These are phyloP conservation scores for Rhabdornis inornatus DNA, from an alignment of 2,113 vertebrate species.

Conservation along the genomic window DNA sequence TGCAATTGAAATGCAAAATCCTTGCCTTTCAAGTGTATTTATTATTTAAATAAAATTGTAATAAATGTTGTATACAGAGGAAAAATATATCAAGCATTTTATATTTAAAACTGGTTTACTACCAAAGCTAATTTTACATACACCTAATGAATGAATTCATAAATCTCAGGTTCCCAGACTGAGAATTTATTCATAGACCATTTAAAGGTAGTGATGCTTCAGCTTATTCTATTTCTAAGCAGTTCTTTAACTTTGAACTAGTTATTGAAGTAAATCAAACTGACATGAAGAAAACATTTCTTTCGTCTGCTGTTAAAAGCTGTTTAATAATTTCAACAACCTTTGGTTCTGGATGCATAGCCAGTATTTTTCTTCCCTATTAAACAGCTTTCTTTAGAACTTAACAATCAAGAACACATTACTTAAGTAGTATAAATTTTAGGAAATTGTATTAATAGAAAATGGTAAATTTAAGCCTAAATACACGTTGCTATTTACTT, in stretches of 20 bases:
- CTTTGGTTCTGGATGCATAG: not conserved
- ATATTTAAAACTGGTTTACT: not conserved
- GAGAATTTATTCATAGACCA: not conserved
- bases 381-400: not conserved
- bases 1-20: not conserved
- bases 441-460: not conserved
- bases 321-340: not conserved
- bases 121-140: not conserved
- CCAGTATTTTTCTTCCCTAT: not conserved
- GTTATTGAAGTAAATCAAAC: not conserved
- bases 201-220: not conserved
- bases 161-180: not conserved
- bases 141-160: slow-evolving; percentile 28
- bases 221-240: not conserved
- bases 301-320: not conserved
- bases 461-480: not conserved
- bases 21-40: not conserved
- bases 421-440: not conserved
- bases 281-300: not conserved
- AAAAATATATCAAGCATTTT: not conserved
- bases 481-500: not conserved
- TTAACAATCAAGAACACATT: not conserved
- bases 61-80: not conserved
- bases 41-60: not conserved
- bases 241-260: not conserved